A percentile compares a stretch with the other conserved stretches of the same genome.
These are phyloP conservation scores for Microtus montanus DNA, from an alignment of 2,113 vertebrate species.

Conservation along the genomic window DNA sequence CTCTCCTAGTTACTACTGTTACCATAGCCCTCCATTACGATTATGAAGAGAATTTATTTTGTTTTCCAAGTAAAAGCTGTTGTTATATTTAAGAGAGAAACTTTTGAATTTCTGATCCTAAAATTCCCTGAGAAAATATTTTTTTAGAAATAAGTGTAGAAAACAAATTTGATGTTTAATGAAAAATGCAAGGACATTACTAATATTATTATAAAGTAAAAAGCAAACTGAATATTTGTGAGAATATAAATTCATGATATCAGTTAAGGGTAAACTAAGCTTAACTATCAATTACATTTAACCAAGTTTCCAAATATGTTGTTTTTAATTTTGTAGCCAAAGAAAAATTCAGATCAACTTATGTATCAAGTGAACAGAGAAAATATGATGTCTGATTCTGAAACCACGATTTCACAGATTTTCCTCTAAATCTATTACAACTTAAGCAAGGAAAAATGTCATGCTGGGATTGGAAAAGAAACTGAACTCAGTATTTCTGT, in stretches of 20 bases:
- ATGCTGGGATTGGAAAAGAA: neutral
- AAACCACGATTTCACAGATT: neutral
- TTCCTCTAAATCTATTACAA: neutral
- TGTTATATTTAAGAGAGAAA: constrained; percentile 20
- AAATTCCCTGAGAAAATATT: neutral
- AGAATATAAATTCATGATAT: neutral
- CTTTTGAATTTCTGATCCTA: neutral
- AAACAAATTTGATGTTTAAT: constrained; percentile 19
- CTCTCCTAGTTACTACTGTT: neutral
- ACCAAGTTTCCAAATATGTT: neutral
- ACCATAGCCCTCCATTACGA: neutral
- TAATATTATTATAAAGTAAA: neutral
- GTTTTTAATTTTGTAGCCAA: constrained; percentile 3
- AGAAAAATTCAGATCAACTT: neutral
- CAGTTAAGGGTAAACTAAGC: neutral
- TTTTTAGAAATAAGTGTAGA: constrained; percentile 31
- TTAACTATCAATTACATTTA: neutral
- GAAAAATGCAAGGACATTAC: neutral
- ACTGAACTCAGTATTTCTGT: neutral
- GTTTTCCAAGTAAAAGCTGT: neutral
- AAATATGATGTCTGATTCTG: neutral
- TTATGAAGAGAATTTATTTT: neutral
- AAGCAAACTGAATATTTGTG: neutral
- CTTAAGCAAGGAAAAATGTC: neutral
- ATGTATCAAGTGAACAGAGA: neutral